Conservation (phyloP, 2,113 vertebrate species). For the Nettapus auritus region DNA sequence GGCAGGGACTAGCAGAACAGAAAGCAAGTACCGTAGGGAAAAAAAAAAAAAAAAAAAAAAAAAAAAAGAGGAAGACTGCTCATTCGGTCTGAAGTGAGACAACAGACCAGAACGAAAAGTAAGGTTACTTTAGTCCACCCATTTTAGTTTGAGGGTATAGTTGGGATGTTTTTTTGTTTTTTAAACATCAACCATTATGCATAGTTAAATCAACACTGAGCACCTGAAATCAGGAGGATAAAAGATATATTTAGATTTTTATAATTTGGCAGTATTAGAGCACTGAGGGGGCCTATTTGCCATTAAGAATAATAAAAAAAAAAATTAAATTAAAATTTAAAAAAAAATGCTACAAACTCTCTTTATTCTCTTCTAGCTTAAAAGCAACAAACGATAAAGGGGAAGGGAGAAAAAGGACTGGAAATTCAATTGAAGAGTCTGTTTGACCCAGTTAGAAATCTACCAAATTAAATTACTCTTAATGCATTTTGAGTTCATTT, state of each 20-base stretch:
- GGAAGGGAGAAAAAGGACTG: not conserved
- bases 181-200: not conserved
- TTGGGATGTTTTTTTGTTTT: rapidly evolving
- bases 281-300: not conserved
- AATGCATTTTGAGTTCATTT: not conserved
- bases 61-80: no score
- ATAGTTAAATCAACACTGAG: not conserved
- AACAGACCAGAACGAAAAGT: not conserved
- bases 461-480: not conserved
- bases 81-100: no score
- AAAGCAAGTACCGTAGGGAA: not conserved
- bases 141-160: not conserved
- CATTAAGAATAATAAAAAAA: not conserved
- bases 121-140: not conserved
- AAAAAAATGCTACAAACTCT: not conserved
- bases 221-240: not conserved
- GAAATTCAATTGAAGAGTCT: not conserved
- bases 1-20: not conserved
- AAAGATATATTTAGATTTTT: not conserved
- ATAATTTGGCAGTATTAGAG: not conserved
- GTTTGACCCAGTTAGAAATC: not conserved
- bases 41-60: no score
- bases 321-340: not conserved
- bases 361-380: not conserved
- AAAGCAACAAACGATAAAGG: not conserved